Percentiles rank a stretch among this genome's conserved stretches.
These are phyloP conservation scores for Oxytorus armatus DNA, from an alignment of 2,888 invertebrate species.

Conservation along the genomic window DNA sequence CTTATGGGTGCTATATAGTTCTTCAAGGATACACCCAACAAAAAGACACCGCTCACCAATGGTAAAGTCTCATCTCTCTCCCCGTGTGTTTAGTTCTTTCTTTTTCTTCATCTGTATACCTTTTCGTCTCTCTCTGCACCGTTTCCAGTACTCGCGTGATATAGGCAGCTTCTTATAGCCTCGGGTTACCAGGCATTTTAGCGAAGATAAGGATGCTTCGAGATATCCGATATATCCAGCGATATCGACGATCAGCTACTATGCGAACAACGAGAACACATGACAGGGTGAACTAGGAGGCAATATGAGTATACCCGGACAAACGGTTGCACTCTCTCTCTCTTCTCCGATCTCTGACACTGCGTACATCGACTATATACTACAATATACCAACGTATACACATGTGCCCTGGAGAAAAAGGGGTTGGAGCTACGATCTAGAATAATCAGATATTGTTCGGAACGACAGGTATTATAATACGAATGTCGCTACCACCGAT, in stretches of 20 bases:
- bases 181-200: conserved; percentile 58
- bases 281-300: conserved; percentile 22
- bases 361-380: conserved; percentile 22
- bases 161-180: conserved; percentile 41
- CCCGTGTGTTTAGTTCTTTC: not conserved
- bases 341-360: conserved; percentile 18
- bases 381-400: not conserved
- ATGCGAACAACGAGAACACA: conserved; percentile 52
- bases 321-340: conserved; percentile 31
- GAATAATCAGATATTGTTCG: conserved; percentile 63
- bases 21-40: conserved; percentile 39
- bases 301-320: conserved; percentile 41
- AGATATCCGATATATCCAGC: conserved; percentile 64
- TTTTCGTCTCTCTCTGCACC: conserved; percentile 19
- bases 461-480: conserved; percentile 34
- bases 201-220: conserved; percentile 59
- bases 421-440: conserved; percentile 38
- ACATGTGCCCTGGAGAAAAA: conserved; percentile 2
- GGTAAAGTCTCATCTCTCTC: conserved; percentile 32
- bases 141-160: conserved; percentile 37
- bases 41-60: conserved; percentile 31
- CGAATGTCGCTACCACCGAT: conserved; percentile 24
- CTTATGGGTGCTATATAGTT: conserved; percentile 57
- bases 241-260: conserved; percentile 66
- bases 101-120: not conserved